Evolutionary conservation across 2,797 vertebrate species (phyloP), one percentile per base, ranked within the genome.

Genomic region (Alca torda): DNA sequence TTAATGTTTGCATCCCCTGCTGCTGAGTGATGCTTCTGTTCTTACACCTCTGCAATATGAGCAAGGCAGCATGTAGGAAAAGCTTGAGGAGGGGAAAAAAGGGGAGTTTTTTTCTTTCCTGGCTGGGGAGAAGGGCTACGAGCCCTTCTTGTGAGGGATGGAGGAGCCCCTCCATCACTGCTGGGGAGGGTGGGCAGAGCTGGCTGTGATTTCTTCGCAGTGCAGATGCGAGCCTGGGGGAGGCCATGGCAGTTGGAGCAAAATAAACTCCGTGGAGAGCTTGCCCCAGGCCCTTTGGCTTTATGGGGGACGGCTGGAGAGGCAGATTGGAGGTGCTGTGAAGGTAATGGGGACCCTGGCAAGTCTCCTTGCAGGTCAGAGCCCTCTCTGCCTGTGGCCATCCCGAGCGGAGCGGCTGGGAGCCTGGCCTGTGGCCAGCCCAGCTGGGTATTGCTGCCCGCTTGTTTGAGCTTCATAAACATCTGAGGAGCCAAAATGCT

Each of bases 381-480:
- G 56, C 25, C 25, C n/a, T 8, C 54, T 90, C 35, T 51, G 46
- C 70, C 45, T 1, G 0, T 74, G 77, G 59, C 53, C 13, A 11
- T 91, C 61, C 89, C 2, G 13, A 76, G 67, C 6, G 0, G 26
- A 78, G 76, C 4, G 5, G 45, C 11, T 56, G 68, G 33, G 50
- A 93, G 39, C 23, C 57, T 94, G 92, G 81, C 67, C 16, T 10
- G 28, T 1, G 14, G 82, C 94, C 90, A 95, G 92, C 57, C 81
- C 92, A 93, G 91, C 89, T 81, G 92, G 93, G 94, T 69, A 92
- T 90, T 84, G 83, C 92, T 95, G 91, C 86, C 88, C 41, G 7
- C 50, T 78, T 84, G n/a, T 60, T 85, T 1, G 5, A 91, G 84
- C 80, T 94, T 79, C 43, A 35, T 69, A 90, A 95, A 94, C 84